Evolutionary conservation across 2,113 vertebrate genomes (phyloP).

Genomic region (Heterotilapia buettikoferi): DNA sequence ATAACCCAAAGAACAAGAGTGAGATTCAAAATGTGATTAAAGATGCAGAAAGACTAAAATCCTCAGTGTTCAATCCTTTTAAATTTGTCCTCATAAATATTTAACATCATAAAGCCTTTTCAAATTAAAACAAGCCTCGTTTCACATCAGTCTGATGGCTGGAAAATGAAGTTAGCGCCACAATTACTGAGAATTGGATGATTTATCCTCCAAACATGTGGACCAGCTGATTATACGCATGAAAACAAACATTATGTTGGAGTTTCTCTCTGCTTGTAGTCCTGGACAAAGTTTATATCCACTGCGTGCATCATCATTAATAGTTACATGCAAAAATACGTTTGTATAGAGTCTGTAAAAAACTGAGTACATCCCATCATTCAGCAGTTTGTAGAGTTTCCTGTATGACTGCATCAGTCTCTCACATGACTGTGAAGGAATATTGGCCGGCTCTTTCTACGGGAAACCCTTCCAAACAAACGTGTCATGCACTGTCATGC

Average conservation of each 20-base stretch:
- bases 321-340: background rate
- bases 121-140: background rate
- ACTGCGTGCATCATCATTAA: background rate
- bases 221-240: background rate
- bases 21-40: background rate
- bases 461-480: background rate
- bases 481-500: background rate
- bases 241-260: background rate
- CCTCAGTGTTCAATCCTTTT: background rate
- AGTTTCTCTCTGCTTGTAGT: background rate
- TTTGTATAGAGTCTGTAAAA: background rate
- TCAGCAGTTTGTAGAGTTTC: background rate
- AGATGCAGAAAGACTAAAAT: background rate
- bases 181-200: background rate
- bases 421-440: background rate
- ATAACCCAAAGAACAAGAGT: background rate
- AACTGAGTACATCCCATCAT: background rate
- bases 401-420: background rate
- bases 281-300: background rate
- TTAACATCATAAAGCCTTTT: background rate
- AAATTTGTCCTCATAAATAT: constrained; percentile 2
- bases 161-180: background rate
- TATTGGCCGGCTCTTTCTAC: background rate
- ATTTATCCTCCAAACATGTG: background rate
- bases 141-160: background rate